Base-by-base conservation (phyloP, 2,888 invertebrate species). In the Diarsia brunnea region DNA sequence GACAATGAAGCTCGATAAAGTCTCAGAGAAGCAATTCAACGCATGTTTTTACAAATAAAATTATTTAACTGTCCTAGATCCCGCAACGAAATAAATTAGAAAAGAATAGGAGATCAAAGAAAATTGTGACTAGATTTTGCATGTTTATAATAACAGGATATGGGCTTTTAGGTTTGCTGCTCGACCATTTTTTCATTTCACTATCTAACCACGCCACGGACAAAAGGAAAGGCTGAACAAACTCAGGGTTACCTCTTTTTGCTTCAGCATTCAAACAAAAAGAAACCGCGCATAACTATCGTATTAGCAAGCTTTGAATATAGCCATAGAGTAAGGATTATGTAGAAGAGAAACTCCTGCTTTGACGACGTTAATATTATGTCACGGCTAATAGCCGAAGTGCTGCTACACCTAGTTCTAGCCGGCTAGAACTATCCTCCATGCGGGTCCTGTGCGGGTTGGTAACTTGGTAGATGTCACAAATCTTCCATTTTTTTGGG, bases 221-320 rank as follows among this genome's bases (percentile, higher is more conserved):
- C 79, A 64, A 77, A 79, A 24, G n/a, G 49, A 77, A 55, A 53
- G 71, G 38, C 63, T 70, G n/a, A 12, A 64, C 38, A 12, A 64
- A 49, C n/a, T 55, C 63, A 76, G 63, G 71, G 63, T 16, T 71
- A 49, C 0, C 21, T 8, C n/a, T 55, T 55, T 53, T 43, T 53
- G 47, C n/a, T 2, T 21, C 12, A 58, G 27, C 4, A 31, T 63
- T 31, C 4, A 31, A 65, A n/a, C 47, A 58, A 68, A 77, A 69
- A 68, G 51, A 68, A 75, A 63, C 27, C 14, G 45, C 47, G 71
- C 72, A 82, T 73, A 69, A 24, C 79, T 69, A 73, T 73, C 58
- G 69, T 63, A 78, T 83, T 72, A 82, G 60, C 66, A 60, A 83
- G 53, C 65, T 64, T 58, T 38, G 45, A 58, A 67, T 24, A 49